Conservation (phyloP, 35 echinoderm and acorn worm genomes). For the Diadema setosum region DNA sequence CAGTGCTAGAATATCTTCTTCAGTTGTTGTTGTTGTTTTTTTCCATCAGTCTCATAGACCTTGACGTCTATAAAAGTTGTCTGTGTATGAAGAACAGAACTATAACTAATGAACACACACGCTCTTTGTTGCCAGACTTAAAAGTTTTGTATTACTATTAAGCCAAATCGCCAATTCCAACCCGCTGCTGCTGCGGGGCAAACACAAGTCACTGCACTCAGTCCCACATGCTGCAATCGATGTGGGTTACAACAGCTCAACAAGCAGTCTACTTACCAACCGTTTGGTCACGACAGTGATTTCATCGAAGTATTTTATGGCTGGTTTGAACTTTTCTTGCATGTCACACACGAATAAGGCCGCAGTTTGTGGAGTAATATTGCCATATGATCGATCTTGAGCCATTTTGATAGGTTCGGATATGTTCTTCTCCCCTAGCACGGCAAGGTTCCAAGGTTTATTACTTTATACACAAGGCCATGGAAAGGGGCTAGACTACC, state of each 20-base stretch:
- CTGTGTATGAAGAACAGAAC: too few relatives aligned
- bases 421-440: too few relatives aligned
- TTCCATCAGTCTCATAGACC: too few relatives aligned
- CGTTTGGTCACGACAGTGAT: conserved; percentile 47
- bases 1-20: too few relatives aligned
- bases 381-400: conserved; percentile 28
- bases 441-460: too few relatives aligned
- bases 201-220: neutral
- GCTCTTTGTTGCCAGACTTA: neutral
- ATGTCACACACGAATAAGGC: conserved; percentile 75
- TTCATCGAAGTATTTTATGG: conserved; percentile 53
- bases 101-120: neutral
- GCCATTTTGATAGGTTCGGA: too few relatives aligned
- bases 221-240: neutral
- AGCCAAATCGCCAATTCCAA: neutral
- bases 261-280: conserved; percentile 26
- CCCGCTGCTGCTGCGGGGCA: neutral
- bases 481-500: too few relatives aligned
- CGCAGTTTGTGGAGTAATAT: conserved; percentile 14
- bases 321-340: conserved; percentile 74
- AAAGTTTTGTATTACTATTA: neutral
- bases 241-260: neutral
- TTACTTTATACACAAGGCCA: too few relatives aligned
- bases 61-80: too few relatives aligned
- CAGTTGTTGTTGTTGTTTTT: too few relatives aligned